Base-by-base conservation (phyloP, 2,113 vertebrate genomes). In the Capreolus pygargus region DNA sequence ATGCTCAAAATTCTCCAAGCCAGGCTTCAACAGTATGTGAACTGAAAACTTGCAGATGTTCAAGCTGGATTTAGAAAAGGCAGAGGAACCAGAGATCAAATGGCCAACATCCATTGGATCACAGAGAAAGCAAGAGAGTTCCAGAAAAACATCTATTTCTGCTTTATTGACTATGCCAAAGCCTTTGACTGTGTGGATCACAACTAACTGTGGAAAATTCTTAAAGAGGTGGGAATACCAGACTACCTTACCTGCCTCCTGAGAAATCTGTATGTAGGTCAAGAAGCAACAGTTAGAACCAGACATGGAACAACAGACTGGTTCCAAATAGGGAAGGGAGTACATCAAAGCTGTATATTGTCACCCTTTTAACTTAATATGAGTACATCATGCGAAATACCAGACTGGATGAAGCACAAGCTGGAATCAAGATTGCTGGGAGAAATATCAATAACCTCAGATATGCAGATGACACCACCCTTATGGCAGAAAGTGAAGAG, bases 231-330 rank as follows among this genome's bases (percentile, higher is more conserved):
- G 19, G 67, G 19, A 70, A 23, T 70, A 21, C 64, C n/a, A 70
- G n/a, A 70, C 9, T n/a, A 70, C 19, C 67, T 23, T 23, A 39
- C 19, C 19, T 70, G 19, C 5, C n/a, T 70, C 10, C 10, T 70
- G 67, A 70, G 15, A 70, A 70, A 70, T 23, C 5, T 70, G 5
- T 70, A 36, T 23, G 19, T 6, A 70, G 19, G n/a, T 70, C 67
- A 70, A 6, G 19, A 70, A 70, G 19, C 67, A 23, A 70, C 19
- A 70, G 67, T 70, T 70, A 39, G n/a, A 36, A 70, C 67, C 0
- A 0, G 19, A 70, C 19, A 23, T 70, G 67, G 19, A 70, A 70
- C 1, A 70, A 70, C 0, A 0, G 67, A 36, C 19, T 23, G 19
- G 67, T 39, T 70, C 67, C n/a, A 23, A 12, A 70, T 39, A 70